These are phyloP conservation scores for Melanophora roralis DNA, from an alignment of 2,888 invertebrate genomes.

Conservation along the genomic window DNA sequence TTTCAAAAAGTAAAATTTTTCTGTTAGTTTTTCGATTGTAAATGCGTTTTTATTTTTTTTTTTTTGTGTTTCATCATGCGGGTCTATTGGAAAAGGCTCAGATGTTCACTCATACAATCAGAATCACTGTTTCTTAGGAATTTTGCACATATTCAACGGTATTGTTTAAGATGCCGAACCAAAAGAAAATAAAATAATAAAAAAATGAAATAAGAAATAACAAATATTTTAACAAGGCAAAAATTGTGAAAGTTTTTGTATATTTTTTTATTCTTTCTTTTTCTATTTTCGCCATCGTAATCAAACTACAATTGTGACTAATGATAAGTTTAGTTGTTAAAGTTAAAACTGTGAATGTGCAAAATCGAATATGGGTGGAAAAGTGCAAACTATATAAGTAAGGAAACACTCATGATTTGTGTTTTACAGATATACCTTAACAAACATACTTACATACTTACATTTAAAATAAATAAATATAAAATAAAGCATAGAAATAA, in stretches of 20 bases:
- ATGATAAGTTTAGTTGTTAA: conserved; percentile 48
- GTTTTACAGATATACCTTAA: neutral
- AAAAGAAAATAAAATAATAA: neutral
- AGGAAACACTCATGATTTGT: neutral
- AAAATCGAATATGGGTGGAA: neutral
- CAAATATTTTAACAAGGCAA: conserved; percentile 50
- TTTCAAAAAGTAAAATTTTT: neutral
- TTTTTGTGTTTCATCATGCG: conserved; percentile 36
- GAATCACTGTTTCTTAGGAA: conserved; percentile 6
- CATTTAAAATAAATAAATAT: no score
- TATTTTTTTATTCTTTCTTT: conserved; percentile 30
- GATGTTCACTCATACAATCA: conserved; percentile 53
- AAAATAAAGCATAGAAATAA: conserved; percentile 18
- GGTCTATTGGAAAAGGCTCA: conserved; percentile 45
- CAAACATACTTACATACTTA: no score
- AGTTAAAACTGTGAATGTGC: conserved; percentile 15
- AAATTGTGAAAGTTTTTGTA: conserved; percentile 39
- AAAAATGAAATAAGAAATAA: conserved; percentile 25
- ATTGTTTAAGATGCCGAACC: neutral
- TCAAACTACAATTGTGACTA: conserved; percentile 56
- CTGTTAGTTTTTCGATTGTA: neutral
- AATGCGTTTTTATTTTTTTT: neutral
- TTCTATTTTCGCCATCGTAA: conserved; percentile 37
- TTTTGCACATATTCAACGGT: neutral
- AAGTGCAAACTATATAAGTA: conserved; percentile 17